Percentiles rank a stretch among this genome's conserved stretches.
phyloP scores from a whole-genome alignment of 2,113 vertebrate genomes.

The Tricholaema leucomelas region DNA sequence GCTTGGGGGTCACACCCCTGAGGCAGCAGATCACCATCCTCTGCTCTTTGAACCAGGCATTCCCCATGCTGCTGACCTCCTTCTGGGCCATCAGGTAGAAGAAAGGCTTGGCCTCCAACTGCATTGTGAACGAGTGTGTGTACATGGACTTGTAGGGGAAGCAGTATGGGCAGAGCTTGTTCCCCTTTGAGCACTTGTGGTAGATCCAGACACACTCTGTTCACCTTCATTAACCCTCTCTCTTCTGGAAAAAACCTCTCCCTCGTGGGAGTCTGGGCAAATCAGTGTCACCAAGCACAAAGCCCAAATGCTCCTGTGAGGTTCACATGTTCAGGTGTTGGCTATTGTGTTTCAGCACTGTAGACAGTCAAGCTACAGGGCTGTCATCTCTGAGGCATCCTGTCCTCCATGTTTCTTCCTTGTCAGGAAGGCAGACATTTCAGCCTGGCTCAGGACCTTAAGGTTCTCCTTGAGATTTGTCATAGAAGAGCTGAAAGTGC shows the following conservation, averaged over 20 bases:
- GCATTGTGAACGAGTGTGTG: background rate
- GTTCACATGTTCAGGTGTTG: conserved; percentile 65
- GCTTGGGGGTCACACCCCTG: conserved; percentile 42
- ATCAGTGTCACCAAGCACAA: conserved; percentile 49
- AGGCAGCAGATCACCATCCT: conserved; percentile 57
- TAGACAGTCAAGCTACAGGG: conserved; percentile 38
- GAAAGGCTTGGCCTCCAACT: conserved; percentile 48
- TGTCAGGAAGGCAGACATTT: conserved; percentile 43
- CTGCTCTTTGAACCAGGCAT: conserved; percentile 53
- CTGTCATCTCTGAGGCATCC: conserved; percentile 59
- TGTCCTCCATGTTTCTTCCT: conserved; percentile 65
- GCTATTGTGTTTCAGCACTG: conserved; percentile 68
- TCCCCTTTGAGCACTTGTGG: conserved; percentile 45
- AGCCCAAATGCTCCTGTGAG: conserved; percentile 49
- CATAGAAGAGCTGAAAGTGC: conserved; percentile 67
- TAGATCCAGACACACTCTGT: conserved; percentile 35
- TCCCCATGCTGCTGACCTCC: conserved; percentile 11
- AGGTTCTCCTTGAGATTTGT: conserved; percentile 74
- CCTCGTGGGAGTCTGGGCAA: conserved; percentile 66
- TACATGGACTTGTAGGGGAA: conserved; percentile 67
- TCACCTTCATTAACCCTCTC: conserved; percentile 33
- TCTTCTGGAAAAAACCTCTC: conserved; percentile 53
- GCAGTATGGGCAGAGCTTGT: conserved; percentile 49
- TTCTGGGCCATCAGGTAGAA: conserved; percentile 55
- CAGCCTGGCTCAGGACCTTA: conserved; percentile 62